A percentile compares a stretch with the other conserved stretches of the same genome.
Conservation (phyloP, 2,888 invertebrate species). For the Lithosia quadra region DNA sequence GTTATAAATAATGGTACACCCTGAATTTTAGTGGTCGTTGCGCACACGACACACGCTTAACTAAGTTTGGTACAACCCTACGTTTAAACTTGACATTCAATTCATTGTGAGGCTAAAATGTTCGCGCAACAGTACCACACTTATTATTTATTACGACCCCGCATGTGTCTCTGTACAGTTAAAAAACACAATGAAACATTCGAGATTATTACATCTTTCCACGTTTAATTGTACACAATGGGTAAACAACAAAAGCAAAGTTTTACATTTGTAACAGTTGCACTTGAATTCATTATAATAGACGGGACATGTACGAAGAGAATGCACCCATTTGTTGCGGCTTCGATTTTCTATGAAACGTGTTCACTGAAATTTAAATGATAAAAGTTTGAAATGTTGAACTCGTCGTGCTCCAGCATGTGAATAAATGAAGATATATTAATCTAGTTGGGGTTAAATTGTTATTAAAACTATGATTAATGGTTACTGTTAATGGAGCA, state of each 20-base stretch:
- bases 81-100: slow-evolving; percentile 82
- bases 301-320: slow-evolving; percentile 52
- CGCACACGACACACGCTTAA: slow-evolving; percentile 76
- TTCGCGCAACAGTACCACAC: slow-evolving; percentile 63
- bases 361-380: slow-evolving; percentile 78
- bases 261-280: slow-evolving; percentile 80
- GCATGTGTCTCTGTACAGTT: slow-evolving; percentile 77
- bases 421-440: slow-evolving; percentile 86
- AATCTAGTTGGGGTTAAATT: slow-evolving; percentile 86
- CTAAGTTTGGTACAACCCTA: slow-evolving; percentile 81
- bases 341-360: slow-evolving; percentile 71
- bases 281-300: slow-evolving; percentile 74
- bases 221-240: slow-evolving; percentile 85
- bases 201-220: slow-evolving; percentile 85
- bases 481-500: slow-evolving; percentile 80
- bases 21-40: slow-evolving; percentile 79
- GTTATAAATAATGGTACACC: slow-evolving; percentile 86
- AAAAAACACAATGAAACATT: slow-evolving; percentile 83
- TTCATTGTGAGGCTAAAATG: slow-evolving; percentile 78
- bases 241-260: slow-evolving; percentile 79
- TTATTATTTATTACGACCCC: slow-evolving; percentile 82
- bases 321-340: slow-evolving; percentile 75
- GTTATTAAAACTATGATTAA: slow-evolving; percentile 87
- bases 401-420: slow-evolving; percentile 62
- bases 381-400: slow-evolving; percentile 75